Conservation (phyloP, 2,888 invertebrate genomes). For the Plagodis dolabraria region DNA sequence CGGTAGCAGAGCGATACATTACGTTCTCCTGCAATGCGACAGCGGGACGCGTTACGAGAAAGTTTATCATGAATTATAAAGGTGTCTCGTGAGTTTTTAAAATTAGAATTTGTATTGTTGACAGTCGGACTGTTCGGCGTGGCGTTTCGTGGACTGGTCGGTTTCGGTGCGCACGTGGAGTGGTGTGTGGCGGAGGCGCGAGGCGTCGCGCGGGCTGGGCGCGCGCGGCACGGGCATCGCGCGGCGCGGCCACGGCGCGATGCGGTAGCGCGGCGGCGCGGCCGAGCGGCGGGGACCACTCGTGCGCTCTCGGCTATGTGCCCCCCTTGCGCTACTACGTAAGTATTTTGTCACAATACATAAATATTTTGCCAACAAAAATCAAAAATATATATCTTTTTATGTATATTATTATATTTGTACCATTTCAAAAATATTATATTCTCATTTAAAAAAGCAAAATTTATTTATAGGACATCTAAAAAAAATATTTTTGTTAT, state of each 20-base stretch:
- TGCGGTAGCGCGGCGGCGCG: constrained; percentile 65
- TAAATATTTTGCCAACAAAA: neutral
- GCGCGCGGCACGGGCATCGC: constrained; percentile 66
- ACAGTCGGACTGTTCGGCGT: constrained; percentile 79
- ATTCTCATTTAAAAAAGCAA: too few species aligned
- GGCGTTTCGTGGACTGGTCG: constrained; percentile 72
- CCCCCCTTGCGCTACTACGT: constrained; percentile 83
- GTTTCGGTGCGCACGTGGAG: constrained; percentile 45
- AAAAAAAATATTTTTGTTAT: too few species aligned
- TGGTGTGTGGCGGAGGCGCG: constrained; percentile 56
- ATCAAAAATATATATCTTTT: neutral
- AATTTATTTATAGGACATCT: too few species aligned
- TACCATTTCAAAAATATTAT: too few species aligned
- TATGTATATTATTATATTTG: neutral
- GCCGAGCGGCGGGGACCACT: constrained; percentile 75
- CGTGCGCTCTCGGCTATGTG: constrained; percentile 83
- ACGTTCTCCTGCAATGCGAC: constrained; percentile 78
- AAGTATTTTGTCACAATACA: constrained; percentile 52
- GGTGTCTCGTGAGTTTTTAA: constrained; percentile 17
- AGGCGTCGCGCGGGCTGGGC: constrained; percentile 61
- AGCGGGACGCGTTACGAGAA: constrained; percentile 48
- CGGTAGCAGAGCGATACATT: constrained; percentile 27
- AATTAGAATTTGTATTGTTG: constrained; percentile 56
- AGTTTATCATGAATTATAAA: constrained; percentile 35
- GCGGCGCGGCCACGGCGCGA: constrained; percentile 29